Conservation (phyloP, 2,797 vertebrate genomes). For the Phalloptychus januarius region DNA sequence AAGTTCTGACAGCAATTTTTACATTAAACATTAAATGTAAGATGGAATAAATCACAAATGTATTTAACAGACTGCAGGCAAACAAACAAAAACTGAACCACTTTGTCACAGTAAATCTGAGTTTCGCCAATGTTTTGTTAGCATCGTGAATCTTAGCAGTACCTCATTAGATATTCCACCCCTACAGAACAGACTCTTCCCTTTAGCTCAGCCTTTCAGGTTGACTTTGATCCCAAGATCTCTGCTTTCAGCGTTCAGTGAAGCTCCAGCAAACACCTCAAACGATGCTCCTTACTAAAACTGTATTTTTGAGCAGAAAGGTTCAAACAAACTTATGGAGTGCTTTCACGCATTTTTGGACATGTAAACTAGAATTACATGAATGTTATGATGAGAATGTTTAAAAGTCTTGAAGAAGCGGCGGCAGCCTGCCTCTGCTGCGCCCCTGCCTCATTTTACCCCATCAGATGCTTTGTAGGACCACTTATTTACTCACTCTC, state of each 20-base stretch:
- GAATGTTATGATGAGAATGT: background rate
- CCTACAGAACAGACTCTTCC: background rate
- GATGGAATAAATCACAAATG: too few species aligned
- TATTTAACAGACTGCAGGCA: too few species aligned
- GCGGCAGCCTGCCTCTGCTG: background rate
- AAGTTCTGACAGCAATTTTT: too few species aligned
- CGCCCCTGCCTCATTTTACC: background rate
- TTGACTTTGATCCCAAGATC: background rate
- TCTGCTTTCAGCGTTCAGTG: background rate
- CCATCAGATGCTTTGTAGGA: background rate
- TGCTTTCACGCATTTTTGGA: background rate
- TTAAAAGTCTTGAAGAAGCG: background rate
- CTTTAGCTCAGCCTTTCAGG: background rate
- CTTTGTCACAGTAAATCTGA: background rate
- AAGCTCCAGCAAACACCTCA: background rate
- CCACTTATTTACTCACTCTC: constrained; percentile 1
- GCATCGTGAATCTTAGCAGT: constrained; percentile 22
- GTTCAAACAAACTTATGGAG: background rate
- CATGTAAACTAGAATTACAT: background rate
- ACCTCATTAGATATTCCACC: background rate
- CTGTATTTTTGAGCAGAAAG: background rate
- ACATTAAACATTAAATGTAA: too few species aligned
- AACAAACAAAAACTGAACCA: too few species aligned
- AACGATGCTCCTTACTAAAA: background rate
- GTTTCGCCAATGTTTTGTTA: constrained; percentile 20